Evolutionary conservation across 2,888 invertebrate genomes (phyloP).

Genomic region (Tenthredo scrophulariae): DNA sequence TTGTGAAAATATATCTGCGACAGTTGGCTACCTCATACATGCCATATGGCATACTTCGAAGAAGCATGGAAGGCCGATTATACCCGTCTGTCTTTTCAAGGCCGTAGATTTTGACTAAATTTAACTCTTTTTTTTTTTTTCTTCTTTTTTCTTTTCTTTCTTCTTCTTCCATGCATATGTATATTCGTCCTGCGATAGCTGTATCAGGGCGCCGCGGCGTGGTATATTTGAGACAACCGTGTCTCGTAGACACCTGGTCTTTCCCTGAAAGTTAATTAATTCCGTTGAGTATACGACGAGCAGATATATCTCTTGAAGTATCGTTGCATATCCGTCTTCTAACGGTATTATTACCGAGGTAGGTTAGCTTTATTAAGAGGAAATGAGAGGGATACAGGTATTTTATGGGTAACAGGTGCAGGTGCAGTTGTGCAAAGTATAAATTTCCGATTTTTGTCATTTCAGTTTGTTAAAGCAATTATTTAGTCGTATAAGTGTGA

Average conservation of each 20-base stretch:
- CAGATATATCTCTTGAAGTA: background rate
- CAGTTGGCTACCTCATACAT: background rate
- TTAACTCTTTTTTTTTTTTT: background rate
- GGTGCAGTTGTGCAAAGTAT: no score
- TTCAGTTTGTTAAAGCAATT: no score
- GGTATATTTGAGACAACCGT: background rate
- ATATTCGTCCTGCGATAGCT: background rate
- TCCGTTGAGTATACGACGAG: background rate
- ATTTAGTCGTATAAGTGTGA: no score
- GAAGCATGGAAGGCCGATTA: background rate
- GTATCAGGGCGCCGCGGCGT: background rate
- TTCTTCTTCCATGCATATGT: background rate
- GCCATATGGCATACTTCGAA: background rate
- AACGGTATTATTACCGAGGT: slow-evolving; percentile 24
- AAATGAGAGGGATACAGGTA: background rate
- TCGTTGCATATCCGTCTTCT: slow-evolving; percentile 16
- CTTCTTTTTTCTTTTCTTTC: no score
- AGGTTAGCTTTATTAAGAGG: background rate
- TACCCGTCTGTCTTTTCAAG: background rate
- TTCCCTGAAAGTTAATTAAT: slow-evolving; percentile 16
- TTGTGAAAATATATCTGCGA: background rate
- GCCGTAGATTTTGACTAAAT: background rate
- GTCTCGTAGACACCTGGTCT: slow-evolving; percentile 2
- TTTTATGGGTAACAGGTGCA: no score
- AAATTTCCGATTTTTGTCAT: no score